A percentile compares a stretch with the other conserved stretches of the same genome.
Conservation (phyloP, 2,797 vertebrate genomes). For the Mionectes olivaceus region DNA sequence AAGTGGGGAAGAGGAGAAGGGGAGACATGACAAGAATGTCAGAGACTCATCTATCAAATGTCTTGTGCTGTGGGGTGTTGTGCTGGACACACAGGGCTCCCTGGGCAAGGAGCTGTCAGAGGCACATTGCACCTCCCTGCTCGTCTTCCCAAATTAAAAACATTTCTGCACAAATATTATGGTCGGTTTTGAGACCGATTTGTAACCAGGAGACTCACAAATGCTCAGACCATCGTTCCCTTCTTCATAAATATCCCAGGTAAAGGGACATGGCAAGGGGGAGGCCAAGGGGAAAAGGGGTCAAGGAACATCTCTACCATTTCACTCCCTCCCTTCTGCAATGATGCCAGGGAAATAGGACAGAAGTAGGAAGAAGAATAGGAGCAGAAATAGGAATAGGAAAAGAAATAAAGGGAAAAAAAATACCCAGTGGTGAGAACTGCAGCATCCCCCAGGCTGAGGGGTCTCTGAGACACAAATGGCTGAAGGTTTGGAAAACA, state of each 20-base stretch:
- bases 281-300: neutral
- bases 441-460: neutral
- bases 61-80: slow-evolving; percentile 29
- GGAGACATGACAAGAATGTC: slow-evolving; percentile 65
- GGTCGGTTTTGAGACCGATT: neutral
- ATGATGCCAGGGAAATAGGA: neutral
- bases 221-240: neutral
- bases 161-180: neutral
- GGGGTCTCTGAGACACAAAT: neutral
- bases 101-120: slow-evolving; percentile 41
- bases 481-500: neutral
- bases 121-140: neutral
- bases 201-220: neutral
- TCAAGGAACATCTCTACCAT: neutral
- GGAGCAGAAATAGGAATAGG: neutral
- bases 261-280: neutral
- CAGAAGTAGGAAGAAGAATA: neutral
- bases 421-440: neutral
- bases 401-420: neutral
- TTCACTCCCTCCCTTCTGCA: neutral
- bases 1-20: slow-evolving; percentile 24
- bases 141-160: neutral
- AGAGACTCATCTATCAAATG: slow-evolving; percentile 74
- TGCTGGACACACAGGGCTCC: slow-evolving; percentile 35
- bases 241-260: neutral